Evolutionary conservation across 2,797 vertebrate species (phyloP).

Genomic region (Epinephelus malabaricus): DNA sequence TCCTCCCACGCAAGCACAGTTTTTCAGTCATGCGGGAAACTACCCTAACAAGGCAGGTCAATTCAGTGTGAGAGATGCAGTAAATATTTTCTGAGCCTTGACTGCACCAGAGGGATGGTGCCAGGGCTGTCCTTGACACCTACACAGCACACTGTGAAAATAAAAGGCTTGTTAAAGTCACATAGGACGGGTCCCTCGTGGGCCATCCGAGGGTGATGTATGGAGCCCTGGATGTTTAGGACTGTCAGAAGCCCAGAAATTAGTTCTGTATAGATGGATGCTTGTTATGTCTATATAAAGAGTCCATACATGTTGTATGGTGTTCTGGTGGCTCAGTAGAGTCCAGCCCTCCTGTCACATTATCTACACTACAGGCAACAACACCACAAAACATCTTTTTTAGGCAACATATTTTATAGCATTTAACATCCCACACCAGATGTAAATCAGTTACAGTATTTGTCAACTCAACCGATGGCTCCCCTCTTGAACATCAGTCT

Average conservation of each 20-base stretch:
- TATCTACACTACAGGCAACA: constrained; percentile 3
- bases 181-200: constrained; percentile 52
- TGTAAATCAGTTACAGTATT: constrained; percentile 15
- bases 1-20: constrained; percentile 40
- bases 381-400: not conserved
- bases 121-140: constrained; percentile 76
- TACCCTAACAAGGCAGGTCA: constrained; percentile 66
- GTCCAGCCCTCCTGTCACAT: constrained; percentile 2
- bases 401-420: not conserved
- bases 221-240: constrained; percentile 42
- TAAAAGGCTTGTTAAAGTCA: constrained; percentile 73
- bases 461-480: not conserved
- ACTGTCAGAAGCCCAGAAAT: constrained; percentile 46
- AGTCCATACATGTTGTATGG: not conserved
- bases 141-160: constrained; percentile 68
- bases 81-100: constrained; percentile 88
- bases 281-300: constrained; percentile 28
- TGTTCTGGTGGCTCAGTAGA: not conserved
- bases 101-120: constrained; percentile 69
- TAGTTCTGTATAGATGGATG: constrained; percentile 42
- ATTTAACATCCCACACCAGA: constrained; percentile 10
- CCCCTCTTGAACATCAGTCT: constrained; percentile 2
- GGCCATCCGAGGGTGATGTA: constrained; percentile 45
- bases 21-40: constrained; percentile 30
- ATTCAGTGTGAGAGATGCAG: constrained; percentile 64